These are phyloP conservation scores for Zaprionus ornatus DNA, from an alignment of 1,140 invertebrate genomes.

Conservation along the genomic window DNA sequence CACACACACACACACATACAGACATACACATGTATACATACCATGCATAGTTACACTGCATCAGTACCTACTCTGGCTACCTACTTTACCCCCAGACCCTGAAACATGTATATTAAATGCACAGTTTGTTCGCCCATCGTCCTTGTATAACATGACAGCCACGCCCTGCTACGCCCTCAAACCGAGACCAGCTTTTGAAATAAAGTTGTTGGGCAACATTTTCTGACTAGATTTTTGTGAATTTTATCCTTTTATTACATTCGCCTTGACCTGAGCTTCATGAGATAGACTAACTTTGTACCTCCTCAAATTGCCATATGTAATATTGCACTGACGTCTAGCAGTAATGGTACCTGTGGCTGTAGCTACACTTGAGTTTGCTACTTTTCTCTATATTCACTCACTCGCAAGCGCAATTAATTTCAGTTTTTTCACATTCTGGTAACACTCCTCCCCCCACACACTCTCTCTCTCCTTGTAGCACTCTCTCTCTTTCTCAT, in stretches of 20 bases:
- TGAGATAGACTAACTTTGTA: not conserved
- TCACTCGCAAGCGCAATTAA: not conserved
- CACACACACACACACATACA: not conserved
- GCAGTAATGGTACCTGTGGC: not conserved
- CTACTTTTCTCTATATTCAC: not conserved
- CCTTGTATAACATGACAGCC: not conserved
- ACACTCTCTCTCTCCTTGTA: not conserved
- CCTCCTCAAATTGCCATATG: not conserved
- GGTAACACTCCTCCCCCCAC: not conserved
- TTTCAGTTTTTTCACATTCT: slow-evolving; percentile 3
- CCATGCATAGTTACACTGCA: not conserved
- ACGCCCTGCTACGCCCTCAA: not conserved
- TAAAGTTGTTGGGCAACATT: not conserved
- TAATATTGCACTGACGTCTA: not conserved
- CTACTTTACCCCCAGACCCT: not conserved
- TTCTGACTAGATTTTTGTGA: not conserved
- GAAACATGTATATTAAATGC: slow-evolving; percentile 28
- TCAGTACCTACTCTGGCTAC: not conserved
- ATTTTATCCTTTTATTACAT: slow-evolving; percentile 1
- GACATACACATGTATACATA: not conserved
- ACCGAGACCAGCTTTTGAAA: not conserved
- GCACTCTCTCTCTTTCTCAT: not conserved
- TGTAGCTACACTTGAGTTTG: not conserved
- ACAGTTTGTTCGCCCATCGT: slow-evolving; percentile 39
- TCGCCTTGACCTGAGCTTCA: not conserved